phyloP scores from a whole-genome alignment of 2,113 vertebrate species.

The Anolis sagrei region DNA sequence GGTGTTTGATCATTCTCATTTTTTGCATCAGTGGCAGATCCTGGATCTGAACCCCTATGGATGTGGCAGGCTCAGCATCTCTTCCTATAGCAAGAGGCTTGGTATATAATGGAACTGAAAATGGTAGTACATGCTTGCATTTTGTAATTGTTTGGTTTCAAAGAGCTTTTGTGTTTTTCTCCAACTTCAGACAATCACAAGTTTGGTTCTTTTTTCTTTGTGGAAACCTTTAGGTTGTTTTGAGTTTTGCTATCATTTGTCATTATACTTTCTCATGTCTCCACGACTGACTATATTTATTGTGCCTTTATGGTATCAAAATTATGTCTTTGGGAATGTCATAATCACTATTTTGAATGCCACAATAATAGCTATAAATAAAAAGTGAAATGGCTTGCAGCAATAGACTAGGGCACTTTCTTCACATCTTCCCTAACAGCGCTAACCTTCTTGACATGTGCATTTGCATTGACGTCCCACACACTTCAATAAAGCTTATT shows the following conservation, averaged over 20 bases:
- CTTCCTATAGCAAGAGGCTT: constrained; percentile 11
- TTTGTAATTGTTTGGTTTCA: background rate
- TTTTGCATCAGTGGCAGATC: no score
- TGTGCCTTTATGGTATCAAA: background rate
- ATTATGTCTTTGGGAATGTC: background rate
- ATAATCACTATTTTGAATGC: background rate
- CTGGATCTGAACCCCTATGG: no score
- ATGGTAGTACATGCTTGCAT: background rate
- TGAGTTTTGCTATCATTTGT: background rate
- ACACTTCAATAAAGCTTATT: background rate
- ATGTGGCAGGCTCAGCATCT: background rate
- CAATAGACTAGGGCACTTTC: background rate
- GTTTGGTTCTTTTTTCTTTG: background rate
- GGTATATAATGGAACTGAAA: background rate
- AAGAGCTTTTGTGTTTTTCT: background rate
- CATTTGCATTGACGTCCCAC: background rate
- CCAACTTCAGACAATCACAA: background rate
- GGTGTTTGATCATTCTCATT: no score
- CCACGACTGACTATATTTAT: background rate
- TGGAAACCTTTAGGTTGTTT: background rate
- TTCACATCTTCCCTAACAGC: background rate
- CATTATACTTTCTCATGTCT: background rate
- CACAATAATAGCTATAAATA: constrained; percentile 10
- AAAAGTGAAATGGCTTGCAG: constrained; percentile 42
- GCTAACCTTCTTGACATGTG: background rate